These are phyloP conservation scores for Todus mexicanus DNA, from an alignment of 2,797 vertebrate genomes.

Conservation along the genomic window DNA sequence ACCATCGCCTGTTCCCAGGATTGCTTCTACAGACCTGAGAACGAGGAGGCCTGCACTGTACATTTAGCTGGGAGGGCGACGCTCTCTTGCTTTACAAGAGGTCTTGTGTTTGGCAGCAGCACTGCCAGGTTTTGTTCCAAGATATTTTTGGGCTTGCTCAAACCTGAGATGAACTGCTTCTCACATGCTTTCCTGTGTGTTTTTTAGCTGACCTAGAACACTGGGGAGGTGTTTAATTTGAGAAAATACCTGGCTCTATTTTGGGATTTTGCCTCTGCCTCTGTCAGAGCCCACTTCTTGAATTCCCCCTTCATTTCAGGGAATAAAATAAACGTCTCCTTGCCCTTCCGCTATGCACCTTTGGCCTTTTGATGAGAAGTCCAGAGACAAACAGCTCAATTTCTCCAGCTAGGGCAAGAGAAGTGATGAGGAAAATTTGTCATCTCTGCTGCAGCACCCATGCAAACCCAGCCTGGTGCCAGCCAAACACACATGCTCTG, in stretches of 20 bases:
- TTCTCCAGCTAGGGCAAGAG: neutral
- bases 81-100: neutral
- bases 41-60: neutral
- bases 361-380: neutral
- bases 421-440: neutral
- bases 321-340: neutral
- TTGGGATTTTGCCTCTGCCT: neutral
- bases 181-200: neutral
- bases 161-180: neutral
- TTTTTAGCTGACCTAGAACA: slow-evolving; percentile 17
- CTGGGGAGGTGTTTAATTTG: neutral
- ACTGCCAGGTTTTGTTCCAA: neutral
- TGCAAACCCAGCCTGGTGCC: neutral
- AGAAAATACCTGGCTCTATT: neutral
- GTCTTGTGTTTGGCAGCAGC: neutral
- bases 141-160: neutral
- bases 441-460: neutral
- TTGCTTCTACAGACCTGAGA: neutral
- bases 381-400: neutral
- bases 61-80: neutral
- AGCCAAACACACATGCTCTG: neutral
- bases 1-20: neutral
- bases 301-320: neutral
- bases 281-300: neutral
- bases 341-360: neutral